Evolutionary conservation across 2,888 invertebrate species (phyloP), one percentile per base, ranked within the genome.

Genomic region (Leptinotarsa haldemani): DNA sequence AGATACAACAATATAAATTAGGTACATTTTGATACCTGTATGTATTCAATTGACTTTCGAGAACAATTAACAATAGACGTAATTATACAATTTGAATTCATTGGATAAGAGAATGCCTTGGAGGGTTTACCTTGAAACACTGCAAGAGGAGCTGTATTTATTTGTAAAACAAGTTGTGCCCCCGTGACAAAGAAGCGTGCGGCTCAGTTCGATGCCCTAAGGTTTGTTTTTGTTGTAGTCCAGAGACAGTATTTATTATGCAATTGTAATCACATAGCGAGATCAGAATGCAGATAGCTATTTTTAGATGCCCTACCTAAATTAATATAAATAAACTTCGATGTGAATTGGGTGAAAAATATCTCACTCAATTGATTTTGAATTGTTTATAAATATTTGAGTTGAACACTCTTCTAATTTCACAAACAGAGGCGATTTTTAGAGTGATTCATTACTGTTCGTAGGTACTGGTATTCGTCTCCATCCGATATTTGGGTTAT

Each of bases 81-180:
- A 50, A 56, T 56, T 20, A 56, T 20, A 56, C 56, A 56, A 56
- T 56, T 20, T 20, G 30, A 61, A 61, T 61, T 9, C 61, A 30
- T 16, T 61, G 30, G 30, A 61, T 30, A 61, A n/a, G 30, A 61
- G n/a, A 16, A 61, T 30, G 30, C 40, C 20, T 56, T 56, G 18
- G 20, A 13, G 56, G 56, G 56, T 56, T 22, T 7, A 61, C 61
- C 61, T 16, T 40, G 61, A 61, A 61, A 30, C 58, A 61, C 58
- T 61, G 40, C 61, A 30, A 61, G 61, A 61, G 61, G 61, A 74
- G 70, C 63, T 40, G 40, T 70, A 67, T 74, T 70, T 67, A 63
- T 74, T 70, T 67, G 63, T 67, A 74, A 74, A 74, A 74, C 74
- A 70, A 74, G 74, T 74, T 74, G 74, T 70, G 73, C 70, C 73